phyloP scores from a whole-genome alignment of 2,113 vertebrate genomes.

The Hippocampus zosterae region DNA sequence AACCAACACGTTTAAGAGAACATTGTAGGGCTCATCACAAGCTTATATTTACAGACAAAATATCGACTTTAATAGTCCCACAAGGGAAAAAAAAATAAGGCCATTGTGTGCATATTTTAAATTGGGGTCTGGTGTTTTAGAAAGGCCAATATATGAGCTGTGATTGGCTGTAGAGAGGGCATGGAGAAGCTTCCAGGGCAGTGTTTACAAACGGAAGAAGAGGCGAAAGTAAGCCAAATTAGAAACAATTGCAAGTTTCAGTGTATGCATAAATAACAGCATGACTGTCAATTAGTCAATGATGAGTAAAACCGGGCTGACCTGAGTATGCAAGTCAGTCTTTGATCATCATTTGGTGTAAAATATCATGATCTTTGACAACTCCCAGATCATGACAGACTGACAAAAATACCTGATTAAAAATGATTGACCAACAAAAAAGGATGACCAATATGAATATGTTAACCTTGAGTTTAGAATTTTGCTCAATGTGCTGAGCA shows the following conservation, averaged over 20 bases:
- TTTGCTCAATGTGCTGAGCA: constrained; percentile 57
- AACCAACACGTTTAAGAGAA: background rate
- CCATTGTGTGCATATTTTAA: constrained; percentile 26
- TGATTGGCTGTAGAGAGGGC: constrained; percentile 61
- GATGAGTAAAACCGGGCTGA: constrained; percentile 42
- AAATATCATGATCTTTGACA: constrained; percentile 44
- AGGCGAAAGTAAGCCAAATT: constrained; percentile 48
- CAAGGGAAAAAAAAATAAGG: constrained; percentile 1
- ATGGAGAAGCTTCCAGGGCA: constrained; percentile 60
- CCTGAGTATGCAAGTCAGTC: constrained; percentile 27
- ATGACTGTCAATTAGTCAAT: constrained; percentile 37
- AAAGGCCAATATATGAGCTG: constrained; percentile 45
- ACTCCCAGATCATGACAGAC: constrained; percentile 32
- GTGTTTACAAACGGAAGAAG: constrained; percentile 54
- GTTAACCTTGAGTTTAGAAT: constrained; percentile 58
- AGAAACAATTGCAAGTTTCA: constrained; percentile 35
- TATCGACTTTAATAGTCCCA: background rate
- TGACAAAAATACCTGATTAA: constrained; percentile 28
- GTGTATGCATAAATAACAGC: constrained; percentile 43
- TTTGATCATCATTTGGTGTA: constrained; percentile 38
- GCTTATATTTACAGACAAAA: background rate
- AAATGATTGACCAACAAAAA: constrained; percentile 44
- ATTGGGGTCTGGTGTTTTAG: constrained; percentile 29
- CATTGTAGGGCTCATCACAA: background rate
- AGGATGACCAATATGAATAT: constrained; percentile 37